Evolutionary conservation across 2,113 vertebrate genomes (phyloP).

Genomic region (Eclectus roratus): DNA sequence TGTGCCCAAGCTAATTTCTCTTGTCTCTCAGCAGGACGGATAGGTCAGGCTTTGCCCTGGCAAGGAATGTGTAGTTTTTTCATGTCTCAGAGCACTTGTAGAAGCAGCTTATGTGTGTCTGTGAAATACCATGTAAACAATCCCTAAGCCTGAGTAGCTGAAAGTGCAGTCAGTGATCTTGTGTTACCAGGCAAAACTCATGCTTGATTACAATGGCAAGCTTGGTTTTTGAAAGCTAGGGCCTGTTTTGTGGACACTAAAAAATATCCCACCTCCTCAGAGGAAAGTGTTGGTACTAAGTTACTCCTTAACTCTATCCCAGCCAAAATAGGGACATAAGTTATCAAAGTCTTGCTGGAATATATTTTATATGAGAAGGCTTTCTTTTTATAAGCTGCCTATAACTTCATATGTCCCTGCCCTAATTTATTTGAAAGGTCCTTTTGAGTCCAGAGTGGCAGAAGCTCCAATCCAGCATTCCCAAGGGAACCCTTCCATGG

Average conservation of each 20-base stretch:
- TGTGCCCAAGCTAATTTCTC: not conserved
- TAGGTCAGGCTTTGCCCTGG: not conserved
- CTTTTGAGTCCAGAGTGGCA: not conserved
- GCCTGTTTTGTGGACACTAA: not conserved
- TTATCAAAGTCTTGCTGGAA: not conserved
- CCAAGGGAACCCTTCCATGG: not conserved
- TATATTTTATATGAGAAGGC: not conserved
- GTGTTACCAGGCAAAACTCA: not conserved
- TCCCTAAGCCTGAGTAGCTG: not conserved
- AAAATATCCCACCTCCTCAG: not conserved
- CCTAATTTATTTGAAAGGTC: slow-evolving; percentile 9
- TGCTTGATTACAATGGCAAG: not conserved
- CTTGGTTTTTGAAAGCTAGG: not conserved
- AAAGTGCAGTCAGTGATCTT: not conserved
- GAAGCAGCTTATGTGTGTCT: not conserved
- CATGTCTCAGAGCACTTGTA: not conserved
- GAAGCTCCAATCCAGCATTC: not conserved
- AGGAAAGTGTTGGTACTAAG: not conserved
- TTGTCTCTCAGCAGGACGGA: not conserved
- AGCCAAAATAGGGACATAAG: not conserved
- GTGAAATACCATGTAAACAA: not conserved
- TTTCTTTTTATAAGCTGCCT: not conserved
- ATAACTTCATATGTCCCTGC: not conserved
- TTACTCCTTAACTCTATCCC: not conserved
- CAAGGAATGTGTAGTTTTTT: not conserved